Percentiles rank a stretch among this genome's conserved stretches.
These are phyloP conservation scores for Micrasema minimum DNA, from an alignment of 1,140 invertebrate genomes.

Conservation along the genomic window DNA sequence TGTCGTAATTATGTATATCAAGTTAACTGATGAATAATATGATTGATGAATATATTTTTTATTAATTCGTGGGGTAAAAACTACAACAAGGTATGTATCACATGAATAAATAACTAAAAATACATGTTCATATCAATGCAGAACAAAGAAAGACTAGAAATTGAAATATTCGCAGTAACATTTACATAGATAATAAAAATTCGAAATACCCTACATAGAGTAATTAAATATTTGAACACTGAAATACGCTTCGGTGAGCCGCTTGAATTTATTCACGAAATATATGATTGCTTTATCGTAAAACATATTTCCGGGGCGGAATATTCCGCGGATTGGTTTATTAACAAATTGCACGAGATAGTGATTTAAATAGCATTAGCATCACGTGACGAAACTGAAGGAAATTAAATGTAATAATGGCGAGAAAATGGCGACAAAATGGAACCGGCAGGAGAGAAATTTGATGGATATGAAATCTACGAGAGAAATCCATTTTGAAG, in stretches of 20 bases:
- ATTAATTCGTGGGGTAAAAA: no score
- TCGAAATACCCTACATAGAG: no score
- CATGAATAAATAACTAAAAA: no score
- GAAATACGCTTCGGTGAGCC: not conserved
- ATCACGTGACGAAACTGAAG: not conserved
- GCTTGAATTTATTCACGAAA: constrained; percentile 1
- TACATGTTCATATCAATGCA: no score
- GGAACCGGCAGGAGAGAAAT: not conserved
- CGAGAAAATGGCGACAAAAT: not conserved
- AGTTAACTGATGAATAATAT: no score
- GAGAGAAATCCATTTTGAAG: not conserved
- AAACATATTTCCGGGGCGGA: constrained; percentile 6
- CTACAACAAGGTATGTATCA: no score
- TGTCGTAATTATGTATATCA: no score
- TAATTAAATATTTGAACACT: no score
- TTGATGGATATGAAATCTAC: not conserved
- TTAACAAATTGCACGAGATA: constrained; percentile 26
- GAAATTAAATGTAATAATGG: constrained; percentile 22
- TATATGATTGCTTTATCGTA: constrained; percentile 16
- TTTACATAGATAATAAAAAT: no score
- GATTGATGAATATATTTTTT: no score
- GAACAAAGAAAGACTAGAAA: no score
- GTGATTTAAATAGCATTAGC: constrained; percentile 24
- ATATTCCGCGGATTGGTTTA: constrained; percentile 14
- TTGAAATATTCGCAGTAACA: no score